Evolutionary conservation across 2,888 invertebrate species (phyloP), one percentile per base, ranked within the genome.

Genomic region (Athalia rosae): DNA sequence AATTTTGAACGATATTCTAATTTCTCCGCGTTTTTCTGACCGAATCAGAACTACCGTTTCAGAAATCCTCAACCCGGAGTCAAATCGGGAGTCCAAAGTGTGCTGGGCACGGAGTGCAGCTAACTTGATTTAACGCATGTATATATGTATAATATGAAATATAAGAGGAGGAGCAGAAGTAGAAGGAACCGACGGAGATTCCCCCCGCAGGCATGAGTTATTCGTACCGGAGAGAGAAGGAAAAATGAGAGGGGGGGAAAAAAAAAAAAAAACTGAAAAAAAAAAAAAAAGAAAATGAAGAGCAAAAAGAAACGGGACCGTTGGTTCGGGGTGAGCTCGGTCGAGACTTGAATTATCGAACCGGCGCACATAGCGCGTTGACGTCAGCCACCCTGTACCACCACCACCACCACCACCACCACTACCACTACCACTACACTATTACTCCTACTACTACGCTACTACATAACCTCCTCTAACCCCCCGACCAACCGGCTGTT

Each of bases 331-430:
- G 56, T 43, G 69, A 71, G 74, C 74, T 62, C 74, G 74, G 69
- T 62, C 61, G 74, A 74, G 59, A 74, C 74, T 74, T 62, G 74
- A 74, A 74, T 74, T 74, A 74, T 74, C 74, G 74, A 74, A 74
- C 74, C 74, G 74, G 62, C 62, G 74, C 74, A 41, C 74, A 74
- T 74, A 74, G 61, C 74, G 61, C 61, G 48, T 74, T 74, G 74
- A 74, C 74, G 74, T 74, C 74, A 74, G 61, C 74, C 59, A 74
- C 62, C 61, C 66, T 47, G 45, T 61, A 43, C 7, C 71, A 43
- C 56, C 71, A 56, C 28, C 28, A 28, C 28, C 28, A 28, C 28
- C 28, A 28, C 28, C 2, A 28, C 28, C 28, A 28, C 28, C 28
- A 28, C 28, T 28, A 28, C 28, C 28, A 28, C 28, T 28, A 28